Evolutionary conservation across 1,140 invertebrate genomes (phyloP).

Genomic region (Procambarus clarkii): DNA sequence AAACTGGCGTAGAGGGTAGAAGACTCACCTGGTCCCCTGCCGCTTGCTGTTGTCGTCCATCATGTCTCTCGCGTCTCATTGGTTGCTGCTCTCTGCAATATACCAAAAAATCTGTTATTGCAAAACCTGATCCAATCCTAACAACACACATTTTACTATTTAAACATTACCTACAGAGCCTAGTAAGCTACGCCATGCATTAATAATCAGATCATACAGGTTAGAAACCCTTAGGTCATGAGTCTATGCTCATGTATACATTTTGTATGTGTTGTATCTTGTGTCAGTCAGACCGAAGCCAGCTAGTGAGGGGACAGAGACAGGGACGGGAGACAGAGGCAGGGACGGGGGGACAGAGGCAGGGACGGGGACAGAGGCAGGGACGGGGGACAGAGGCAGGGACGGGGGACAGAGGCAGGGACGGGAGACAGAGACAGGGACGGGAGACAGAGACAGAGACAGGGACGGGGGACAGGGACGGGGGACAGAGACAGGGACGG

Average conservation of each 20-base stretch:
- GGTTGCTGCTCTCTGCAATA: constrained; percentile 1
- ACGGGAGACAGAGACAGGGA: background rate
- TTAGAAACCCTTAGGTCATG: background rate
- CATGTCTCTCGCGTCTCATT: constrained; percentile 26
- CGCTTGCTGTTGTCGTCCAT: constrained; percentile 74
- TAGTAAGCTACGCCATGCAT: background rate
- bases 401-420: background rate
- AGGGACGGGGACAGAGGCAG: background rate
- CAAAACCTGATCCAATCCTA: too few relatives aligned
- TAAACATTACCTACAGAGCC: too few relatives aligned
- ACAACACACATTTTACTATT: background rate
- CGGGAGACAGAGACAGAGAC: background rate
- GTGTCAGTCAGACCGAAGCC: background rate
- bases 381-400: background rate
- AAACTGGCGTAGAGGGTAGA: too few relatives aligned
- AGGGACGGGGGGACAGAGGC: background rate
- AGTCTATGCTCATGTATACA: background rate
- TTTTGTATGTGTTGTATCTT: background rate
- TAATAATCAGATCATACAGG: background rate
- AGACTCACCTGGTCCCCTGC: constrained; percentile 73
- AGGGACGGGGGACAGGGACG: background rate
- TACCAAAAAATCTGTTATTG: background rate
- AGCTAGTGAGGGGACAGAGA: background rate
- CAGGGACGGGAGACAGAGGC: background rate
- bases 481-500: background rate